Percentiles rank a stretch among this genome's conserved stretches.
Evolutionary conservation across 2,888 invertebrate genomes (phyloP).

Genomic region (Mythimna impura): DNA sequence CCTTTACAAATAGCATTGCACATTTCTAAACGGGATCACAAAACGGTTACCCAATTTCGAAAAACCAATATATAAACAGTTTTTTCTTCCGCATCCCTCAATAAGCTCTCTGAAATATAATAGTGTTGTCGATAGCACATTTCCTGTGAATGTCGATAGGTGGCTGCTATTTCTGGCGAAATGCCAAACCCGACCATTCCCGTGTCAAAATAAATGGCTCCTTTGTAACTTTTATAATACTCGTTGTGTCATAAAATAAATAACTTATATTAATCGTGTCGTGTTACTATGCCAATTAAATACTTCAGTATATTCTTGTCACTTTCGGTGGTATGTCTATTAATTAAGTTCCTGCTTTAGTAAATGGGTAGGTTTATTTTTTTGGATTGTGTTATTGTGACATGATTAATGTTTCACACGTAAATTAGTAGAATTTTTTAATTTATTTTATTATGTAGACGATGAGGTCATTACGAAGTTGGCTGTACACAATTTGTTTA

Average conservation of each 20-base stretch:
- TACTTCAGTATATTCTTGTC: slow-evolving; percentile 49
- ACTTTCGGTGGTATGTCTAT: slow-evolving; percentile 35
- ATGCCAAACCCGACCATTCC: slow-evolving; percentile 48
- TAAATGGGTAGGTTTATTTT: slow-evolving; percentile 25
- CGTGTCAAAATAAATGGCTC: slow-evolving; percentile 61
- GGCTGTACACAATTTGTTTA: not conserved
- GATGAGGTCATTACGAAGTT: slow-evolving; percentile 7
- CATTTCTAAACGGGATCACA: not conserved
- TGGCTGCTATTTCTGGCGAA: slow-evolving; percentile 49
- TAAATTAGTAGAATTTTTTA: slow-evolving; percentile 21
- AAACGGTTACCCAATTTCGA: not conserved
- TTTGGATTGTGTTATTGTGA: slow-evolving; percentile 11
- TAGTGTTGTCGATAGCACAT: slow-evolving; percentile 57
- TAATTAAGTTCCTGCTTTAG: slow-evolving; percentile 46
- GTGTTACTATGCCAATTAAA: slow-evolving; percentile 55
- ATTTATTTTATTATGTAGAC: slow-evolving; percentile 20
- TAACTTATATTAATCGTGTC: slow-evolving; percentile 55
- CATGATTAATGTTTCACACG: slow-evolving; percentile 36
- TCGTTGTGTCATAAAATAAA: slow-evolving; percentile 60
- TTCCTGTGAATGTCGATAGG: slow-evolving; percentile 56
- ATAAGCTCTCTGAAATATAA: slow-evolving; percentile 54
- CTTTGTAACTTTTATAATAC: slow-evolving; percentile 59
- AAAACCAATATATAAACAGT: slow-evolving; percentile 14
- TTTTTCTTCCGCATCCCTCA: slow-evolving; percentile 37
- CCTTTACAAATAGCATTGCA: not conserved